Base-by-base conservation (phyloP, 2,797 vertebrate genomes). In the Aphelocoma californica region DNA sequence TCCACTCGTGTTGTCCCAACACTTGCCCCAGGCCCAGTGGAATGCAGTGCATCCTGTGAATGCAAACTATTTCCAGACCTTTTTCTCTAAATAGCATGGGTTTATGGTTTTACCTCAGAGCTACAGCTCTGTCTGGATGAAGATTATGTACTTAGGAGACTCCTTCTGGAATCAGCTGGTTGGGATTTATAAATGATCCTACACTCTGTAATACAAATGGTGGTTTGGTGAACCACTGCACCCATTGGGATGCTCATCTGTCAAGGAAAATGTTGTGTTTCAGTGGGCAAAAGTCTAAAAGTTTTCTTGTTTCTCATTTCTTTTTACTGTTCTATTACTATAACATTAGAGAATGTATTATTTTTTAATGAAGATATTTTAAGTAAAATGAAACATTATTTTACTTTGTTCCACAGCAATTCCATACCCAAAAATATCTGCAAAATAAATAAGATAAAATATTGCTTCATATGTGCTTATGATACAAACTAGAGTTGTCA, bases 1-100 rank as follows among this genome's bases (percentile, higher is more conserved):
- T 25, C 58, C 66, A 6, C 1, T 1, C 4, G 0, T 17, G 12
- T 16, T 12, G 18, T 56, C 25, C n/a, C 56, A 66, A 1, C 0
- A 1, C 7, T 12, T 53, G 17, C 28, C 44, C 18, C 28, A 13
- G 29, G 10, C 53, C 18, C 28, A 9, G 28, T 6, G 51, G 42
- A 69, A 61, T 53, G 64, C 70, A 45, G 38, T 21, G 23, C 38
- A 31, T 29, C 19, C 62, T 74, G 17, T 11, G 40, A 70, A 48
- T 48, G 58, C 20, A 66, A 90, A 38, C 29, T 8, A 4, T 44
- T 74, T 58, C 48, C 66, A 51, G 31, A 13, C 21, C 10, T 2
- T 32, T 80, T 66, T 77, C 38, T 66, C 38, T 60, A 42, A 78
- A 65, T 3, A 50, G 2, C 19, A 24, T 29, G 54, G 28, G 32